These are phyloP conservation scores for Lepus townsendii DNA, from an alignment of 2,797 vertebrate species.

Conservation along the genomic window DNA sequence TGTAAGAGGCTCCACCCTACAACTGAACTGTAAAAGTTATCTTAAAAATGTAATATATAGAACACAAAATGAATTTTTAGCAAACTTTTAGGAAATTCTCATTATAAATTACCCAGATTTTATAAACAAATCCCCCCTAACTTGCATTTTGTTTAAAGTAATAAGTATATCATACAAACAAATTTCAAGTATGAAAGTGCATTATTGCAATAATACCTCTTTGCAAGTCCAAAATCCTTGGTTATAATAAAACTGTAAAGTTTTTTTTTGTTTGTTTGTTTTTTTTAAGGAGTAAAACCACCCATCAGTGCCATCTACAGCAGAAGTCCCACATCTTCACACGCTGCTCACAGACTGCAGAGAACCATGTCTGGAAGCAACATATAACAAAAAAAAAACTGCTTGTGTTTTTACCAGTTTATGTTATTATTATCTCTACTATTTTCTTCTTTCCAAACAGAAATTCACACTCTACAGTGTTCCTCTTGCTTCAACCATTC, in stretches of 20 bases:
- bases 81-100: constrained; percentile 90
- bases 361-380: constrained; percentile 89
- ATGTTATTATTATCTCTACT: constrained; percentile 70
- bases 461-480: constrained; percentile 67
- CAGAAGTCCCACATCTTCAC: constrained; percentile 89
- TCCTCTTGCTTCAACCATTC: constrained; percentile 90
- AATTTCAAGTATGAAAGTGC: constrained; percentile 99
- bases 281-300: constrained; percentile 90
- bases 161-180: constrained; percentile 92
- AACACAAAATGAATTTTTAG: constrained; percentile 88
- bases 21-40: constrained; percentile 72
- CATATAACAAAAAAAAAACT: constrained; percentile 86
- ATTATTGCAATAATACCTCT: constrained; percentile 99
- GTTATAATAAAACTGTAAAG: constrained; percentile 98
- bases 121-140: constrained; percentile 89
- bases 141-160: constrained; percentile 91
- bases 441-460: constrained; percentile 80
- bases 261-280: constrained; percentile 16
- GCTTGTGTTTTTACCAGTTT: constrained; percentile 80
- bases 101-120: constrained; percentile 92
- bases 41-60: constrained; percentile 83
- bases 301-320: constrained; percentile 90
- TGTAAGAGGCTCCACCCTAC: constrained; percentile 80
- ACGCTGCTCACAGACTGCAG: constrained; percentile 88
- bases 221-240: constrained; percentile 99